Percentiles rank a stretch among this genome's conserved stretches.
Evolutionary conservation across 1,140 invertebrate genomes (phyloP).

Genomic region (Stegodyphus mimosarum): DNA sequence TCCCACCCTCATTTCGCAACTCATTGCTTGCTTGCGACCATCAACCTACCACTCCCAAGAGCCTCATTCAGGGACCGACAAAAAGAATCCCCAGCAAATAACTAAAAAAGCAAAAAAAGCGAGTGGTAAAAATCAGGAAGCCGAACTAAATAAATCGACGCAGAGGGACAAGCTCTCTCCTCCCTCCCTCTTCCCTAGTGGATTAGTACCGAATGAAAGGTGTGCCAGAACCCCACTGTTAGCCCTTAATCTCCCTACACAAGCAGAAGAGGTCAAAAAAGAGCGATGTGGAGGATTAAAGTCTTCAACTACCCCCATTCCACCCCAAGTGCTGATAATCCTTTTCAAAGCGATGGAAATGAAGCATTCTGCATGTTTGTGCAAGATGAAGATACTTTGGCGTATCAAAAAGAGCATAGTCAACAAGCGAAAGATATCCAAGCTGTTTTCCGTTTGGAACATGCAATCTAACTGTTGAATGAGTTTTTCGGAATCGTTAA

Average conservation of each 20-base stretch:
- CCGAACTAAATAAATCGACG: conserved; percentile 42
- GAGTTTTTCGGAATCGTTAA: no score
- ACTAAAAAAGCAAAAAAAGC: neutral
- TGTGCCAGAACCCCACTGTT: conserved; percentile 1
- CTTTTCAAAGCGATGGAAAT: conserved; percentile 37
- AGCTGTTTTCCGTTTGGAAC: no score
- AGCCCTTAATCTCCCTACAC: conserved; percentile 8
- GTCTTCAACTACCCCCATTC: neutral
- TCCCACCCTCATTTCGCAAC: no score
- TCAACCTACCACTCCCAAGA: no score
- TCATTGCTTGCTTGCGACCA: no score
- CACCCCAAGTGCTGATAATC: conserved; percentile 26
- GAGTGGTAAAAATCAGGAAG: conserved; percentile 35
- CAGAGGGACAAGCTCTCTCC: neutral
- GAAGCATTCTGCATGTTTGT: conserved; percentile 43
- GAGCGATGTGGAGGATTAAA: conserved; percentile 23
- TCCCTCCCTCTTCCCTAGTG: neutral
- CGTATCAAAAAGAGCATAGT: no score
- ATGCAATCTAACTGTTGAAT: no score
- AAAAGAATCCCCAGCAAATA: neutral
- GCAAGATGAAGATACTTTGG: no score
- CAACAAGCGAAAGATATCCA: no score
- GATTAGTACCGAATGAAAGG: conserved; percentile 19
- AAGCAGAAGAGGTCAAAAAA: conserved; percentile 31
- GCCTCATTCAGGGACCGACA: no score